phyloP scores from a whole-genome alignment of 2,797 vertebrate genomes.

The Lithobates sylvaticus region DNA sequence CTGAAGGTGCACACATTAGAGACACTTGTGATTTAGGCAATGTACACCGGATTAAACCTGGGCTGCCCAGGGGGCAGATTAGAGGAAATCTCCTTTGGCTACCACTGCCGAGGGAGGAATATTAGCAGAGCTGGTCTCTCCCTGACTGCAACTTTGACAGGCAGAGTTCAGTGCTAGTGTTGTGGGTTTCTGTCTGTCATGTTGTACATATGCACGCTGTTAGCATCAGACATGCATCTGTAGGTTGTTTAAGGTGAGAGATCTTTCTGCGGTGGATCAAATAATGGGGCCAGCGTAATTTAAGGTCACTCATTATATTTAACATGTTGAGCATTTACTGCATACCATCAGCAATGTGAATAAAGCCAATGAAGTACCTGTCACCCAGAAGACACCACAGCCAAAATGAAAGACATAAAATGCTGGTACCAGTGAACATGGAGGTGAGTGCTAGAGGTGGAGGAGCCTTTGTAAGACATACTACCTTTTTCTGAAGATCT shows the following conservation, averaged over 20 bases:
- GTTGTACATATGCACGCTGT: not conserved
- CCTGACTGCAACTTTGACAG: not conserved
- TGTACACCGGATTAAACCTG: not conserved
- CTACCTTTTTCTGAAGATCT: conserved; percentile 96
- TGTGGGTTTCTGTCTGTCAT: not conserved
- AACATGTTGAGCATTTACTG: not conserved
- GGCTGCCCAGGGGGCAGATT: not conserved
- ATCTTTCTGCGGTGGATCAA: too few species aligned
- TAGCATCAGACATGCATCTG: not conserved
- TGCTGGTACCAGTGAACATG: conserved; percentile 70
- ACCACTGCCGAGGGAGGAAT: not conserved
- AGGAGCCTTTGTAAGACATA: conserved; percentile 74
- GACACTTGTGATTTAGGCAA: not conserved
- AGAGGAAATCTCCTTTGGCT: not conserved
- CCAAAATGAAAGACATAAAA: conserved; percentile 53
- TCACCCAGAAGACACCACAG: not conserved
- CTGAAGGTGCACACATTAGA: not conserved
- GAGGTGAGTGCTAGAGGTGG: conserved; percentile 70
- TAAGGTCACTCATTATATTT: not conserved
- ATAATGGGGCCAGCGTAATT: too few species aligned
- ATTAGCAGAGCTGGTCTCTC: not conserved
- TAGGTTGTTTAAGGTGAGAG: not conserved
- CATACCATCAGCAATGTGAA: conserved; percentile 37
- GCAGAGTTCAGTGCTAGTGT: not conserved
- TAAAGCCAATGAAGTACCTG: not conserved